phyloP scores from a whole-genome alignment of 2,113 vertebrate genomes.

The Phrynosoma platyrhinos region DNA sequence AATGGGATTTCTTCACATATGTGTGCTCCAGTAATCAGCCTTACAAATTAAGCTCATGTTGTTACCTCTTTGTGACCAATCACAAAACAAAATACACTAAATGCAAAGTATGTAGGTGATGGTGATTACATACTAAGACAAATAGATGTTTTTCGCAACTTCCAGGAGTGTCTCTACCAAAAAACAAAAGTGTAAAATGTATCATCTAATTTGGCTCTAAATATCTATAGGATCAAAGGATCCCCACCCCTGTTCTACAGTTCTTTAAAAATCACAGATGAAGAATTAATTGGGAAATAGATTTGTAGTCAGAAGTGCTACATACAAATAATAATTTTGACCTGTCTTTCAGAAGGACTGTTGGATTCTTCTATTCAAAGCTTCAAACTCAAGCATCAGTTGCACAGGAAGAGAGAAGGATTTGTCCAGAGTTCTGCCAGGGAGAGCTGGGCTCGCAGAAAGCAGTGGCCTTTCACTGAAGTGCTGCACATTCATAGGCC shows the following conservation, averaged over 20 bases:
- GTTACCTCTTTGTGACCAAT: too few relatives aligned
- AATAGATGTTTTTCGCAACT: too few relatives aligned
- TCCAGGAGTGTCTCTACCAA: too few relatives aligned
- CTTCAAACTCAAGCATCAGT: conserved; percentile 56
- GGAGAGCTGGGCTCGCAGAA: neutral
- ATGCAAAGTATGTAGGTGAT: too few relatives aligned
- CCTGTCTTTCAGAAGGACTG: conserved; percentile 67
- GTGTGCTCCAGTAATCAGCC: too few relatives aligned
- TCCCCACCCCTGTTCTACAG: neutral
- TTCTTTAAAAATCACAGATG: neutral
- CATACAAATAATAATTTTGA: neutral
- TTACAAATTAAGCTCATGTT: too few relatives aligned
- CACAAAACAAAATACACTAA: too few relatives aligned
- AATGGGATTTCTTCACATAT: too few relatives aligned
- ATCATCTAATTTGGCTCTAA: too few relatives aligned
- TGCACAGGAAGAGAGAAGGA: conserved; percentile 24
- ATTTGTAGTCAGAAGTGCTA: neutral
- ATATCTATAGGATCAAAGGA: too few relatives aligned
- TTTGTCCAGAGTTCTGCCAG: neutral
- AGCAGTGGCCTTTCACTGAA: neutral
- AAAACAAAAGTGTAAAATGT: too few relatives aligned
- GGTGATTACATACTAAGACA: too few relatives aligned
- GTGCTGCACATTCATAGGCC: neutral
- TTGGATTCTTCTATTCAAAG: conserved; percentile 58
- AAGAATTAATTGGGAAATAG: neutral